Evolutionary conservation across 2,888 invertebrate species (phyloP).

Genomic region (Belgica antarctica): DNA sequence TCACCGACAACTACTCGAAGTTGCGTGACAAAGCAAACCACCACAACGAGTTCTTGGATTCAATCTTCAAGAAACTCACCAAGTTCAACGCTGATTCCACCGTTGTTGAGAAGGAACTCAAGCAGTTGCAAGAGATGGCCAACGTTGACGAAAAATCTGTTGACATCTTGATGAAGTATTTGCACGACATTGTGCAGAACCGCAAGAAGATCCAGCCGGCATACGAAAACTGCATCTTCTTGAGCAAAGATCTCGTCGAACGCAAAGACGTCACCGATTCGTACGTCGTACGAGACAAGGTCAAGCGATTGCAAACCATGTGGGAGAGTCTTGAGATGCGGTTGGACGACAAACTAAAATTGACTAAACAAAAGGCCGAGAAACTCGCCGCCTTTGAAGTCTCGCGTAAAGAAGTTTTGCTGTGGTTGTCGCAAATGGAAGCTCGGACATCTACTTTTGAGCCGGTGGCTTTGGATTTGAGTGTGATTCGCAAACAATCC

Average conservation of each 20-base stretch:
- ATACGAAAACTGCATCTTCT: slow-evolving; percentile 76
- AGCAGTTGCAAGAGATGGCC: slow-evolving; percentile 68
- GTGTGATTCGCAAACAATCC: slow-evolving; percentile 76
- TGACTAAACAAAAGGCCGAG: slow-evolving; percentile 80
- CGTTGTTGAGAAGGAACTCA: slow-evolving; percentile 70
- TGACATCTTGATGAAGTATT: slow-evolving; percentile 62
- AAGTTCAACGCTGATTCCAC: slow-evolving; percentile 67
- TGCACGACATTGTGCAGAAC: slow-evolving; percentile 55
- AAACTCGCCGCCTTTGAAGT: slow-evolving; percentile 83
- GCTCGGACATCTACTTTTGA: slow-evolving; percentile 70
- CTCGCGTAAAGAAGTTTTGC: slow-evolving; percentile 71
- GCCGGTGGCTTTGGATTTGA: slow-evolving; percentile 84
- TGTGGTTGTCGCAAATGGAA: slow-evolving; percentile 84
- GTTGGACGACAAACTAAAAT: slow-evolving; percentile 79
- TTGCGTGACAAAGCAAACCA: slow-evolving; percentile 74
- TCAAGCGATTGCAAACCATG: slow-evolving; percentile 80
- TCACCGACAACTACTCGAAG: slow-evolving; percentile 80
- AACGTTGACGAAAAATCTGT: slow-evolving; percentile 70
- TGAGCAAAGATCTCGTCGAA: slow-evolving; percentile 74
- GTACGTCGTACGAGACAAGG: slow-evolving; percentile 74
- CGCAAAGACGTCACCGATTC: slow-evolving; percentile 89
- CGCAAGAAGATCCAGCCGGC: slow-evolving; percentile 64
- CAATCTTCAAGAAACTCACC: slow-evolving; percentile 67
- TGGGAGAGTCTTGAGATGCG: slow-evolving; percentile 84
- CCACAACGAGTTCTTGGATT: slow-evolving; percentile 78